These are phyloP conservation scores for Gyrodactylus bullatarudis DNA, from an alignment of 1,140 invertebrate species.

Conservation along the genomic window DNA sequence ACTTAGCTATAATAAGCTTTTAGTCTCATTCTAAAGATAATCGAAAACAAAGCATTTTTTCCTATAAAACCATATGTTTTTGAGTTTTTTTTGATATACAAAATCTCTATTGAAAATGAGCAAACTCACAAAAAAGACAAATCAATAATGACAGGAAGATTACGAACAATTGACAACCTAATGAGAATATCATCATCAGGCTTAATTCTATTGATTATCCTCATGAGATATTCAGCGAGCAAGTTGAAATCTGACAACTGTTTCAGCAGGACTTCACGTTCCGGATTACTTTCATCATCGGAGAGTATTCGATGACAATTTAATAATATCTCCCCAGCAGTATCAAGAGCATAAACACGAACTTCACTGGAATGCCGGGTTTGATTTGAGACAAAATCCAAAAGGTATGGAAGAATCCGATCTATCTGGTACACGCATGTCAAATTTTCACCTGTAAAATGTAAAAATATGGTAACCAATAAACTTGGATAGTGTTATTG, in stretches of 20 bases:
- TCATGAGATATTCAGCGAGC: not conserved
- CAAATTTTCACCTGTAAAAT: not conserved
- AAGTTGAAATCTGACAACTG: not conserved
- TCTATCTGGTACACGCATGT: not conserved
- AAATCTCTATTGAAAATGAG: too few species aligned
- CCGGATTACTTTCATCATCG: not conserved
- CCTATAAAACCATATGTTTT: too few species aligned
- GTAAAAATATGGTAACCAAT: too few species aligned
- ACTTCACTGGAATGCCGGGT: not conserved
- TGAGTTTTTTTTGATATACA: too few species aligned
- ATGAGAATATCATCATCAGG: not conserved
- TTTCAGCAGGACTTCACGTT: not conserved
- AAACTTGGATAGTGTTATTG: too few species aligned
- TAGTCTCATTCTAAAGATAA: too few species aligned
- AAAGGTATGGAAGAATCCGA: not conserved
- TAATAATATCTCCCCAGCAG: not conserved
- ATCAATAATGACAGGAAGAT: not conserved
- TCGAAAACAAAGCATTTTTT: too few species aligned
- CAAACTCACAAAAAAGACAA: not conserved
- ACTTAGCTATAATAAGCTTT: too few species aligned
- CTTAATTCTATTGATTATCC: not conserved
- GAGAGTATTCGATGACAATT: not conserved
- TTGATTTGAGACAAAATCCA: not conserved
- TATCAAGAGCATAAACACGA: not conserved
- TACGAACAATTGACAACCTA: not conserved